Evolutionary conservation across 1,140 invertebrate genomes (phyloP), one percentile per base, ranked within the genome.

Genomic region (Maniola jurtina): DNA sequence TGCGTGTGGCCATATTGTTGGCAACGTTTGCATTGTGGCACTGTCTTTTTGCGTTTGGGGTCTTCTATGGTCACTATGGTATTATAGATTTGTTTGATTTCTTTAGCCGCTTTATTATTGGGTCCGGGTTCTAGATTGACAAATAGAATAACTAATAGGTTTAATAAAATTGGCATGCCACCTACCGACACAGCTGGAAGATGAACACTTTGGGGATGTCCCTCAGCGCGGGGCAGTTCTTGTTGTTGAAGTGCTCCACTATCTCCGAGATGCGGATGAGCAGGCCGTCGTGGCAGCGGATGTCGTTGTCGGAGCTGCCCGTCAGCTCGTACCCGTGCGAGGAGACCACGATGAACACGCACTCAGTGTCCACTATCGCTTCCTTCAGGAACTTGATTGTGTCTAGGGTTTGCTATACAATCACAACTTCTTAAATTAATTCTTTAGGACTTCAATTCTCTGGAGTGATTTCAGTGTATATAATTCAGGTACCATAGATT

Each of bases 181-280:
- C 73, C 70, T 76, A 93, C 92, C 95, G 92, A 84, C 95, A 96
- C 50, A 93, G 92, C 82, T 96, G 95, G 76, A 96, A 95, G 42
- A 97, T 93, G 72, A 96, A 95, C 68, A 96, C 92, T 88, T 97
- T 97, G 48, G 96, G 96, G 76, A 96, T 95, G 47, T 91, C 90
- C 0, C 83, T 75, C 36, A 97, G 86, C 61, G 86, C 60, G 0
- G 92, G 91, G 76, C 94, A 94, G 57, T 92, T 92, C 11, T 84
- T 73, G 62, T 93, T 92, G 50, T 92, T 93, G 76, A 97, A 96
- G 68, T 91, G 89, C 9, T 93, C 78, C 0, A 94, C 77, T 54
- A 96, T 92, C 25, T 92, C 89, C 13, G 78, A 71, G 40, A 89
- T 81, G 58, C 84, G 72, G 13, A 92, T 77, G 13, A 83, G 60